Evolutionary conservation across 2,888 invertebrate species (phyloP).

Genomic region (Biston betularia): DNA sequence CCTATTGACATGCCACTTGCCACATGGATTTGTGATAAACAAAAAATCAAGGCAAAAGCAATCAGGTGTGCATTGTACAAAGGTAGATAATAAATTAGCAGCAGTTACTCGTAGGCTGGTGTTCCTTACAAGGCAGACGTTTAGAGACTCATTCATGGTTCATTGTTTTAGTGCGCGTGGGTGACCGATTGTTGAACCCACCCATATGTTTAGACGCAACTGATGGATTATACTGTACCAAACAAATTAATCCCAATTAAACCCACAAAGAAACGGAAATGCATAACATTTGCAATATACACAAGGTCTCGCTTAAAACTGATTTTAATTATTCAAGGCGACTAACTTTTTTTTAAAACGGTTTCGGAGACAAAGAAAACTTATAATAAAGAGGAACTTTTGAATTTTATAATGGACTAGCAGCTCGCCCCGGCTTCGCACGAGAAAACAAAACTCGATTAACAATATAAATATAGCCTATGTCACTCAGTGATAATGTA

Average conservation of each 20-base stretch:
- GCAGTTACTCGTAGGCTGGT: conserved; percentile 63
- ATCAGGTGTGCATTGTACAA: conserved; percentile 37
- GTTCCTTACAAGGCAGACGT: conserved; percentile 61
- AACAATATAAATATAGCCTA: no score
- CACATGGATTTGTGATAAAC: conserved; percentile 7
- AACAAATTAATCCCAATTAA: conserved; percentile 75
- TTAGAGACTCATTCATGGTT: conserved; percentile 62
- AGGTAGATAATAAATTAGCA: conserved; percentile 55
- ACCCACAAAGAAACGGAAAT: conserved; percentile 61
- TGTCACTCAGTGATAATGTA: no score
- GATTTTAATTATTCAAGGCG: conserved; percentile 10
- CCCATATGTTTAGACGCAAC: conserved; percentile 58
- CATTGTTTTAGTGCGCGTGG: conserved; percentile 74
- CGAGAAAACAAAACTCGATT: no score
- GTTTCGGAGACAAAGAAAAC: not conserved
- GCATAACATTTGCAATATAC: conserved; percentile 36
- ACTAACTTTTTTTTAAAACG: conserved; percentile 6
- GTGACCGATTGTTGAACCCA: conserved; percentile 77
- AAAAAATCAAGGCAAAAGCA: conserved; percentile 26
- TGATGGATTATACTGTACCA: conserved; percentile 73
- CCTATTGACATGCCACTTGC: conserved; percentile 23
- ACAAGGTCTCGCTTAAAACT: conserved; percentile 23
- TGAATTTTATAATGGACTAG: not conserved
- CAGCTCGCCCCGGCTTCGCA: no score
- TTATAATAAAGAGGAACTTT: not conserved